Evolutionary conservation across 2,113 vertebrate genomes (phyloP), one percentile per base, ranked within the genome.

Genomic region (Ceyx cyanopectus): DNA sequence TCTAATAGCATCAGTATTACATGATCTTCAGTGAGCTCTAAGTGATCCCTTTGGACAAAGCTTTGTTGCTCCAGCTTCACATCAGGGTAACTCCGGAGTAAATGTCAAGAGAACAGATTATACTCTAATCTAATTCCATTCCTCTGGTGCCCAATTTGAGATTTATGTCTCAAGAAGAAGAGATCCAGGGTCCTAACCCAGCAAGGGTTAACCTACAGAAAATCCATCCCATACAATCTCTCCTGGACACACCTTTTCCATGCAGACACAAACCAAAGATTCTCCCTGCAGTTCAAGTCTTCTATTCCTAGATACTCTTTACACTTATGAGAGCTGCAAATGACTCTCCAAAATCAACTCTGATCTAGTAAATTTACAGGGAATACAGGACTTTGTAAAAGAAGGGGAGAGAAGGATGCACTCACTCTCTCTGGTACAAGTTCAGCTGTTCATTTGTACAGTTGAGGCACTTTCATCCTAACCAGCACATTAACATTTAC

Each of bases 101-200:
- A 70, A 14, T 1, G 30, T 22, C 16, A 68, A 61, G 32, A 67
- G 45, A 51, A 57, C 2, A 91, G 27, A 57, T 24, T 10, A 79
- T 85, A 79, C 11, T 45, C 54, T 79, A 79, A 30, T 10, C 13
- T 30, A 30, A 85, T 57, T n/a, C 54, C 5, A 1, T 30, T 51
- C 45, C 12, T 5, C 7, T 54, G 32, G 19, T 2, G 14, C 10
- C 18, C 14, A 5, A 15, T 5, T 87, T 1, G 0, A 72, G 53
- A 37, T 51, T 81, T 29, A 20, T 3, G 10, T 17, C 20, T 27
- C 37, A 34, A 12, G 7, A 92, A 40, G 29, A 53, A 4, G 48
- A 89, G 26, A 51, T 0, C 6, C 17, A 5, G 17, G 4, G 4
- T 12, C 23, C 24, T 77, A n/a, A 60, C 7, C 45, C 2, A 46